phyloP scores from a whole-genome alignment of 2,888 invertebrate species.

The Coecobrya sp. region DNA sequence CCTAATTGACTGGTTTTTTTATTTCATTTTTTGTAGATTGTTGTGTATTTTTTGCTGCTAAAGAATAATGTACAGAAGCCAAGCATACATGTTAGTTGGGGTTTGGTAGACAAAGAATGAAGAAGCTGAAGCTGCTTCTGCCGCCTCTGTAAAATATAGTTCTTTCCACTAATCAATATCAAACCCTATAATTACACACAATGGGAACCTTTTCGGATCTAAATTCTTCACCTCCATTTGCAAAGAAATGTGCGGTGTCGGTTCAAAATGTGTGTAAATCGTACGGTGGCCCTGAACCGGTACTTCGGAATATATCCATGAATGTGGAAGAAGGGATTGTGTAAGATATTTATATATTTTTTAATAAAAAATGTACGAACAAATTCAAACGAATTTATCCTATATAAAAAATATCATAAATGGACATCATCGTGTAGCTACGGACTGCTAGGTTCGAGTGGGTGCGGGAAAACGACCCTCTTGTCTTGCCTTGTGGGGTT shows the following conservation, averaged over 20 bases:
- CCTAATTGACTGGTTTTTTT: neutral
- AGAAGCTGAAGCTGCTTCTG: neutral
- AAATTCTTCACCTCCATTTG: neutral
- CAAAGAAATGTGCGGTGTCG: constrained; percentile 33
- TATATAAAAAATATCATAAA: no score
- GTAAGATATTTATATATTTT: constrained; percentile 4
- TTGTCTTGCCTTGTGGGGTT: constrained; percentile 88
- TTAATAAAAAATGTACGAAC: neutral
- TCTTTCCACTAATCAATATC: neutral
- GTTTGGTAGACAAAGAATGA: neutral
- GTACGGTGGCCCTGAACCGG: neutral
- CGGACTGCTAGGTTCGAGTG: constrained; percentile 97
- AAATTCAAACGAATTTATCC: neutral
- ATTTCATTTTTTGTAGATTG: neutral
- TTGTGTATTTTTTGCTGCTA: no score
- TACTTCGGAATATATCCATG: constrained; percentile 44
- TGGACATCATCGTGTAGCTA: no score
- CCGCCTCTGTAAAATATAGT: neutral
- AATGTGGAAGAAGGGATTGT: constrained; percentile 56
- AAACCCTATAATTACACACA: neutral
- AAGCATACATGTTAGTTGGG: neutral
- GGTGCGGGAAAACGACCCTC: constrained; percentile 91
- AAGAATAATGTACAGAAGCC: no score
- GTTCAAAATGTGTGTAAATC: constrained; percentile 59
- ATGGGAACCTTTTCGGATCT: constrained; percentile 7